These are phyloP conservation scores for Cathartes aura DNA, from an alignment of 2,113 vertebrate genomes.

Conservation along the genomic window DNA sequence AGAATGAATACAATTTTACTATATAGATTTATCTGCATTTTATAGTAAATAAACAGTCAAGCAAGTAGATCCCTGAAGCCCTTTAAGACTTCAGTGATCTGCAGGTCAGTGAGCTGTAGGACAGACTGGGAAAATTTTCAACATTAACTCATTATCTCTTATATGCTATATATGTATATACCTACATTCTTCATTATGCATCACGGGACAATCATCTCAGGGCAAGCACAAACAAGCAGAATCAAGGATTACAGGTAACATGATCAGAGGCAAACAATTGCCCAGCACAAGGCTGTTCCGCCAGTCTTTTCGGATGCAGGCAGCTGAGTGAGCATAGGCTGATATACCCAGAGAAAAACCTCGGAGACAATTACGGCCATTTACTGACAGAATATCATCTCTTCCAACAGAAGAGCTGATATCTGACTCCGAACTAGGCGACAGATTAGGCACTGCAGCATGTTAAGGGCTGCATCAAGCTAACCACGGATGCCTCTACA, in stretches of 20 bases:
- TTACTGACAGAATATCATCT: background rate
- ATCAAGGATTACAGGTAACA: background rate
- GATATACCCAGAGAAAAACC: background rate
- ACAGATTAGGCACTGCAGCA: background rate
- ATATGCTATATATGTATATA: background rate
- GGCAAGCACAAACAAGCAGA: background rate
- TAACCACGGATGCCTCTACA: fast-evolving
- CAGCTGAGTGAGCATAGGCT: background rate
- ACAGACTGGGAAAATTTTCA: background rate
- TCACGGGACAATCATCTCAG: background rate
- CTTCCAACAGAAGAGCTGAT: background rate
- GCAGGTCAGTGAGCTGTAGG: background rate
- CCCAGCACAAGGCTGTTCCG: background rate
- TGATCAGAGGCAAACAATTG: background rate
- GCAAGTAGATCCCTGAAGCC: background rate
- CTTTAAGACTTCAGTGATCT: background rate
- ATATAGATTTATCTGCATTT: background rate
- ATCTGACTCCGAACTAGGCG: background rate
- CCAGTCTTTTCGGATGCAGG: background rate
- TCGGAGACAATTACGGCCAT: background rate
- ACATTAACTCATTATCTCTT: background rate
- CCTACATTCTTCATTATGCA: fast-evolving
- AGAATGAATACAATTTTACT: background rate
- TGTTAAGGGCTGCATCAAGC: background rate
- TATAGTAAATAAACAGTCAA: background rate